These are phyloP conservation scores for Paracanthobrama guichenoti DNA, from an alignment of 2,113 vertebrate genomes.

Conservation along the genomic window DNA sequence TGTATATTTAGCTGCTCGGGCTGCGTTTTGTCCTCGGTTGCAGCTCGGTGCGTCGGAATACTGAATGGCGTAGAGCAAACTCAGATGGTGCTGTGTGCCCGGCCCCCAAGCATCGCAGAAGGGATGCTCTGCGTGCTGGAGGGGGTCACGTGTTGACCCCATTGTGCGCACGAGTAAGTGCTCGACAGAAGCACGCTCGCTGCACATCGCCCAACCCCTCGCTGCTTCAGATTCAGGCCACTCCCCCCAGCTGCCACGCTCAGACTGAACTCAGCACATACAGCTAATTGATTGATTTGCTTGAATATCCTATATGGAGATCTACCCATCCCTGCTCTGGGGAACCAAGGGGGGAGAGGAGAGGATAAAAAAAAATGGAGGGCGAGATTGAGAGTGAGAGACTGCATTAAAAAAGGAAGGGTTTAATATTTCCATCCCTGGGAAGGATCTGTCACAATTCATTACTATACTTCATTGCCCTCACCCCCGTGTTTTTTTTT, in stretches of 20 bases:
- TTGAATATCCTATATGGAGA: constrained; percentile 58
- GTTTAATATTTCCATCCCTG: constrained; percentile 69
- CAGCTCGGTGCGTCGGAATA: constrained; percentile 61
- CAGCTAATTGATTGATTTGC: constrained; percentile 69
- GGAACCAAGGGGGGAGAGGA: constrained; percentile 37
- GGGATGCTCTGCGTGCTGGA: constrained; percentile 62
- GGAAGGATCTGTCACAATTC: constrained; percentile 68
- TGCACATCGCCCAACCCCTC: constrained; percentile 31
- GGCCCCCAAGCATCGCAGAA: constrained; percentile 65
- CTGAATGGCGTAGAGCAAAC: constrained; percentile 62
- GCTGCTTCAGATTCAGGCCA: constrained; percentile 34
- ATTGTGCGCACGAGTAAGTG: constrained; percentile 75
- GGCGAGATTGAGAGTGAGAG: constrained; percentile 43
- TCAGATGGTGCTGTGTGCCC: constrained; percentile 65
- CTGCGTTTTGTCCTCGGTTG: constrained; percentile 39
- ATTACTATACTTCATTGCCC: constrained; percentile 63
- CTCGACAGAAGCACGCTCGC: constrained; percentile 43
- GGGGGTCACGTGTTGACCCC: constrained; percentile 79
- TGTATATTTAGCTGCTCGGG: constrained; percentile 66
- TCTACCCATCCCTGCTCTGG: constrained; percentile 44
- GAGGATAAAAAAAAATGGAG: not conserved
- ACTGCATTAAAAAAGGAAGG: constrained; percentile 61
- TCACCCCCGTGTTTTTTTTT: not conserved
- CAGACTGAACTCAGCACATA: constrained; percentile 59
- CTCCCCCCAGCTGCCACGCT: constrained; percentile 47